A percentile compares a stretch with the other conserved stretches of the same genome.
Conservation (phyloP, 2,113 vertebrate genomes). For the Chamaetylas fuelleborni region DNA sequence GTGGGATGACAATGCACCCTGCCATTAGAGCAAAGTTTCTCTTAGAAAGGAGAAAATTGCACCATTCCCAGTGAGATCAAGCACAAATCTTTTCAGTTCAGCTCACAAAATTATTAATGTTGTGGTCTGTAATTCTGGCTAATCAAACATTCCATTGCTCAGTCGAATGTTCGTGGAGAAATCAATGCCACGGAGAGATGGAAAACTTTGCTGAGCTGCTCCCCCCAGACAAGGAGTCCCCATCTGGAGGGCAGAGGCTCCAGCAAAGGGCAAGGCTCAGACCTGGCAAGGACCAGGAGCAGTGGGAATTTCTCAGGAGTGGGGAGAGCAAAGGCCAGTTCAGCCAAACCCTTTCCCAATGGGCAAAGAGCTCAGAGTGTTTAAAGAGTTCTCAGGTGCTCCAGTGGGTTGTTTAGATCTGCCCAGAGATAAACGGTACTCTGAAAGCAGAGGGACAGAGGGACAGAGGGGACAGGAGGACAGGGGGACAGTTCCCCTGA, state of each 20-base stretch:
- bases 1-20: not conserved
- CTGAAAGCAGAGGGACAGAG: not conserved
- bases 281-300: not conserved
- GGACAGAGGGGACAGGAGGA: not conserved
- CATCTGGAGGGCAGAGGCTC: not conserved
- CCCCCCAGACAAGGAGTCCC: not conserved
- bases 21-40: not conserved
- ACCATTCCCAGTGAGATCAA: not conserved
- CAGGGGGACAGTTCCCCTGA: not conserved
- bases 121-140: not conserved
- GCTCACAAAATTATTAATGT: not conserved
- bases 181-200: not conserved
- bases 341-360: not conserved
- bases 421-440: not conserved
- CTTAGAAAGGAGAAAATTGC: not conserved
- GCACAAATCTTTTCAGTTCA: not conserved
- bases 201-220: not conserved
- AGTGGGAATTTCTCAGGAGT: not conserved
- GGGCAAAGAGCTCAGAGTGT: not conserved
- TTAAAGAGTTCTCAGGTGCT: not conserved
- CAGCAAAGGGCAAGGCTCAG: not conserved
- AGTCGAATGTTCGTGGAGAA: not conserved
- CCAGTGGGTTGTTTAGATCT: not conserved
- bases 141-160: not conserved
- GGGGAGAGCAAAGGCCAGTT: not conserved